These are phyloP conservation scores for Lottia scabra DNA, from an alignment of 2,888 invertebrate species.

Conservation along the genomic window DNA sequence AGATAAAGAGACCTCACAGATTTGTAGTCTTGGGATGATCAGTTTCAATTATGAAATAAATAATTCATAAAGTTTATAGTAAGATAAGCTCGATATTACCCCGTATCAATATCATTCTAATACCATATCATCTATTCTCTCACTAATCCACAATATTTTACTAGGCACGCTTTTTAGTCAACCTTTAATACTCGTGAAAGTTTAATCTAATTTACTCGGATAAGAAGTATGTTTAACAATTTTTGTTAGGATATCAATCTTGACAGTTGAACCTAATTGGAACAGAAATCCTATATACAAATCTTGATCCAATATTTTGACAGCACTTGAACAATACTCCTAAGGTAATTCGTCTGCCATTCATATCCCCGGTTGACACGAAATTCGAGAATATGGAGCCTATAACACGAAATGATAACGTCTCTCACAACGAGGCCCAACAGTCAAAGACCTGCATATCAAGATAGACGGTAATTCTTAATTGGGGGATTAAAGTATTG, in stretches of 20 bases:
- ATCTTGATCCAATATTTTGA: constrained; percentile 4
- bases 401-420: not conserved
- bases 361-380: not conserved
- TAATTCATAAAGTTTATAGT: no score
- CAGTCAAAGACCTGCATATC: constrained; percentile 1
- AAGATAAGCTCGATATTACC: no score
- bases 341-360: not conserved
- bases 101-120: no score
- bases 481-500: not conserved
- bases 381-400: constrained; percentile 4
- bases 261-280: not conserved
- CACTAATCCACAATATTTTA: not conserved
- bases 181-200: not conserved
- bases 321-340: constrained; percentile 2
- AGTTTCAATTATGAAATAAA: no score
- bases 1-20: no score
- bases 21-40: no score
- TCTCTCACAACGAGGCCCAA: not conserved
- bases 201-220: not conserved
- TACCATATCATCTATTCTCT: no score
- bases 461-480: not conserved
- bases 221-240: not conserved
- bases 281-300: not conserved
- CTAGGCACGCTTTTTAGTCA: not conserved
- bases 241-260: constrained; percentile 3